phyloP scores from a whole-genome alignment of 2,888 invertebrate genomes.

The Drosophila helvetica region DNA sequence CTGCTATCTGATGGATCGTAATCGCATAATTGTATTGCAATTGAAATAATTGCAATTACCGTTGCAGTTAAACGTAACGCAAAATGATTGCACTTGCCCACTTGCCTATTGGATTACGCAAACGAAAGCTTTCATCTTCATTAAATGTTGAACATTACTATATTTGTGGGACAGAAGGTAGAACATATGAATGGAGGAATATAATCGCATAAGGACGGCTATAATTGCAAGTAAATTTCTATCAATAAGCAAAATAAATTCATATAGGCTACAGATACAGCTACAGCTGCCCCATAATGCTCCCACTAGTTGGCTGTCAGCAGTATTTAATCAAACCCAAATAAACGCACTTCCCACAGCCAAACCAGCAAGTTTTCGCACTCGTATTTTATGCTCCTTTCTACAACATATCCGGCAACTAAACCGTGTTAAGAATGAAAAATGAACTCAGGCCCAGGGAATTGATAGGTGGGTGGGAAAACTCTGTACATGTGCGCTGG shows the following conservation, averaged over 20 bases:
- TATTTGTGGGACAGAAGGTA: slow-evolving; percentile 24
- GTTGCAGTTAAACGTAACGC: slow-evolving; percentile 33
- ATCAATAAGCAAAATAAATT: slow-evolving; percentile 59
- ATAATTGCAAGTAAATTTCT: slow-evolving; percentile 42
- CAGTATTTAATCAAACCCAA: slow-evolving; percentile 39
- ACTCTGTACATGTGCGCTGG: slow-evolving; percentile 19
- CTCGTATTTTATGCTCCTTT: slow-evolving; percentile 70
- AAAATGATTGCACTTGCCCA: slow-evolving; percentile 54
- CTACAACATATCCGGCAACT: slow-evolving; percentile 78
- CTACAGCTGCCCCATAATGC: too few species aligned
- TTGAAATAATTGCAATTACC: slow-evolving; percentile 48
- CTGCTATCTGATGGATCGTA: slow-evolving; percentile 31
- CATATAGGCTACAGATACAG: slow-evolving; percentile 47
- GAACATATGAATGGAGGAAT: not conserved
- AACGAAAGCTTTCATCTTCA: slow-evolving; percentile 48
- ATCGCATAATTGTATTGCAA: slow-evolving; percentile 47
- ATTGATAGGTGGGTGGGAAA: slow-evolving; percentile 8
- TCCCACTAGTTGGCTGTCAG: too few species aligned
- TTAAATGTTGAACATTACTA: slow-evolving; percentile 32
- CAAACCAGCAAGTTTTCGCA: not conserved
- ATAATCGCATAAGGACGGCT: not conserved
- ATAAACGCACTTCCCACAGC: slow-evolving; percentile 39
- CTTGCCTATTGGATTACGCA: slow-evolving; percentile 53
- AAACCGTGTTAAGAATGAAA: slow-evolving; percentile 78
- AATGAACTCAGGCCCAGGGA: slow-evolving; percentile 64